Base-by-base conservation (phyloP, 2,888 invertebrate genomes). In the Diplazon laetatorius region DNA sequence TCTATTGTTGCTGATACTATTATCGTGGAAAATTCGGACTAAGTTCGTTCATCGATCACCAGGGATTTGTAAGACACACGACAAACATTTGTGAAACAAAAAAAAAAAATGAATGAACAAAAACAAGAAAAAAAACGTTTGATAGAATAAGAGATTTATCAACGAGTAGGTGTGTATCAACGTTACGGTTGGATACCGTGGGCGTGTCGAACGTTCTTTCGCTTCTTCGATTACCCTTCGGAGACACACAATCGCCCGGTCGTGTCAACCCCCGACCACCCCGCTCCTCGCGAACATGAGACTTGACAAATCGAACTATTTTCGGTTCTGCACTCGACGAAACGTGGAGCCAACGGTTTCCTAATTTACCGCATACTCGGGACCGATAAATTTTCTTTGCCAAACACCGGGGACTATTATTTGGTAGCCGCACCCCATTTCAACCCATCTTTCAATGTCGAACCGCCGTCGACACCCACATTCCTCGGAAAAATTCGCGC, bases 281-380 rank as follows among this genome's bases (percentile, higher is more conserved):
- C n/a, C n/a, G n/a, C n/a, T n/a, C n/a, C n/a, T n/a, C 70, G 35
- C 52, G 52, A 39, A 59, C 74, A 70, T 78, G 65, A 74, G 70
- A 78, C 78, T 74, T 70, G 78, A 78, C 78, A 78, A 78, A 78
- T 78, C 74, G 78, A 65, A 78, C 78, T 78, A 78, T 78, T 78
- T 78, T 78, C 78, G 65, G 69, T 59, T 59, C 60, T 70, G 74
- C 46, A 22, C 74, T 70, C 78, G 74, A 78, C 78, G 78, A 74
- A 78, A 74, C 70, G 74, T 66, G 70, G 39, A 37, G 44, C 50
- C 55, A 25, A 62, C 55, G 46, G 39, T 68, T 68, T 77, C 70
- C 78, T 78, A 73, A 78, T 78, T 78, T 74, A 78, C 74, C 60
- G 70, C 70, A 70, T 74, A 74, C 70, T 78, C 70, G 70, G 78